Conservation (phyloP, 2,888 invertebrate genomes). For the Chloroclystis v-ata region DNA sequence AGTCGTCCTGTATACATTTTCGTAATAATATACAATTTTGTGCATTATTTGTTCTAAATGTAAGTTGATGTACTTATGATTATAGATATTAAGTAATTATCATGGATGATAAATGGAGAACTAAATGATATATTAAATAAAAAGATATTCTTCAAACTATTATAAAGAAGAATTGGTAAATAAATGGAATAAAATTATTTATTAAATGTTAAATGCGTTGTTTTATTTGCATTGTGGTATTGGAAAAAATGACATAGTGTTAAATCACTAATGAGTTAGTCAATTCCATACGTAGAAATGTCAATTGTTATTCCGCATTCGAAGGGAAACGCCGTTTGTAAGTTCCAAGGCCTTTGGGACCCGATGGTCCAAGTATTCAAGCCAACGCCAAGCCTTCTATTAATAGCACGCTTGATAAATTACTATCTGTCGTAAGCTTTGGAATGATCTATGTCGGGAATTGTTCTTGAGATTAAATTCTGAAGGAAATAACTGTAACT, state of each 20-base stretch:
- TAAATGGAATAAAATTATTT: slow-evolving; percentile 48
- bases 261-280: not conserved
- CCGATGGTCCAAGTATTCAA: slow-evolving; percentile 3
- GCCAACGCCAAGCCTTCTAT: not conserved
- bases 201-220: slow-evolving; percentile 38
- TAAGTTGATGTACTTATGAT: slow-evolving; percentile 42
- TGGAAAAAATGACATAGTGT: no score
- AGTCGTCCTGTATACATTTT: slow-evolving; percentile 57
- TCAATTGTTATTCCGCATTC: slow-evolving; percentile 15
- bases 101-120: slow-evolving; percentile 31
- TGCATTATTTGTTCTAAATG: slow-evolving; percentile 39
- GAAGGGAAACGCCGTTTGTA: slow-evolving; percentile 6
- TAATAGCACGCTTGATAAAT: slow-evolving; percentile 2
- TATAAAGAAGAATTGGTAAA: slow-evolving; percentile 44
- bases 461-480: not conserved
- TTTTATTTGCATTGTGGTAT: slow-evolving; percentile 5
- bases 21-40: slow-evolving; percentile 50
- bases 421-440: not conserved
- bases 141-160: slow-evolving; percentile 52
- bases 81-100: slow-evolving; percentile 32
- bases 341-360: slow-evolving; percentile 5
- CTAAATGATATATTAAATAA: slow-evolving; percentile 40
- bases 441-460: not conserved
- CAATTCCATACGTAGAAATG: slow-evolving; percentile 5
- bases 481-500: no score